A percentile compares a stretch with the other conserved stretches of the same genome.
Evolutionary conservation across 2,888 invertebrate species (phyloP).

Genomic region (Polymixis lichenea): DNA sequence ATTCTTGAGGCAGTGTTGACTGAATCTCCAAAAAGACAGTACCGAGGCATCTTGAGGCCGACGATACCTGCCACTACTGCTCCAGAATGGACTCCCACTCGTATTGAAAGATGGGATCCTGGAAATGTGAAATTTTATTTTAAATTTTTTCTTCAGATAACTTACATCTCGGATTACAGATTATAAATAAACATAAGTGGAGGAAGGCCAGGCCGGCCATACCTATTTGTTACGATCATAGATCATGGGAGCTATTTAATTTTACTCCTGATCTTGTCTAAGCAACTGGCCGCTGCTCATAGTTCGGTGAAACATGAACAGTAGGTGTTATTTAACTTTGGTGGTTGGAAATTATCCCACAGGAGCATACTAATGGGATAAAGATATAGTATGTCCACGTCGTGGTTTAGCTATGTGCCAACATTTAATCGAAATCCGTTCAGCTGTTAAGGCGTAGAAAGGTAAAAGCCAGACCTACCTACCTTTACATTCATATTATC

Average conservation of each 20-base stretch:
- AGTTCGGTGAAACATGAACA: background rate
- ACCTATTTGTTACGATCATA: background rate
- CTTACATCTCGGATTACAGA: background rate
- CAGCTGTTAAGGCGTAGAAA: background rate
- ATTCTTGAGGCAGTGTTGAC: constrained; percentile 97
- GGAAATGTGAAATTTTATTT: constrained; percentile 48
- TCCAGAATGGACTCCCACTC: constrained; percentile 97
- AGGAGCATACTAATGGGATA: background rate
- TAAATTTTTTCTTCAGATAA: background rate
- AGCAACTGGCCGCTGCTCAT: background rate
- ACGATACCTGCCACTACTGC: constrained; percentile 98
- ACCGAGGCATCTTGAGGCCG: constrained; percentile 97
- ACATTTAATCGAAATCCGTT: background rate
- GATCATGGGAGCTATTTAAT: background rate
- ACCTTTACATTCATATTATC: background rate
- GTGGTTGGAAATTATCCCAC: background rate
- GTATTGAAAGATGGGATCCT: constrained; percentile 95
- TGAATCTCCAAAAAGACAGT: constrained; percentile 97
- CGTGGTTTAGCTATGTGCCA: background rate
- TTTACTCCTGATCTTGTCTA: background rate
- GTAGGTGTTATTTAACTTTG: background rate
- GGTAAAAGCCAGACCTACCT: background rate
- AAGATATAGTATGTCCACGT: background rate
- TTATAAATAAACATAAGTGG: too few relatives aligned
- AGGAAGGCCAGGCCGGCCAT: background rate